Percentiles rank a stretch among this genome's conserved stretches.
Evolutionary conservation across 2,888 invertebrate species (phyloP).

Genomic region (Yponomeuta plumbellus): DNA sequence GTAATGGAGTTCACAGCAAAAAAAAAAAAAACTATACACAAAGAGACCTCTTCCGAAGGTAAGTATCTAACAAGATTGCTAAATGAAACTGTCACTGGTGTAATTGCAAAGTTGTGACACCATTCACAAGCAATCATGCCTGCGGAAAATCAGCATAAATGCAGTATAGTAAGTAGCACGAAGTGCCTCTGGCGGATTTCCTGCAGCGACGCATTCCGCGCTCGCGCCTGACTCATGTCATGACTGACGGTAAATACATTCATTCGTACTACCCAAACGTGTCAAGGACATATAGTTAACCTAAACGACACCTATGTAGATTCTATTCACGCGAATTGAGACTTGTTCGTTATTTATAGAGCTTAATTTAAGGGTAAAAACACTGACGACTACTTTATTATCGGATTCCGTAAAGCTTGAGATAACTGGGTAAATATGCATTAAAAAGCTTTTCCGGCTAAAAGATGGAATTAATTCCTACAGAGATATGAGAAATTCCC

Average conservation of each 20-base stretch:
- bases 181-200: background rate
- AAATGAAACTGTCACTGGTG: background rate
- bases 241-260: background rate
- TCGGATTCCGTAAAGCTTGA: too few relatives aligned
- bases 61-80: background rate
- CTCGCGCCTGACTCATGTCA: background rate
- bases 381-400: too few relatives aligned
- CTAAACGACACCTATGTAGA: background rate
- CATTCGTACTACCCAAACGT: background rate
- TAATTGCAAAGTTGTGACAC: constrained; percentile 1
- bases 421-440: background rate
- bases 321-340: background rate
- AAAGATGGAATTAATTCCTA: background rate
- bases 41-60: background rate
- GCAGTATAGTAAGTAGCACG: background rate
- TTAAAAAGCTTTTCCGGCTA: background rate
- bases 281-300: background rate
- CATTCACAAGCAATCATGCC: background rate
- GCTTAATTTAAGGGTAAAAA: too few relatives aligned
- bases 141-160: background rate
- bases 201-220: background rate
- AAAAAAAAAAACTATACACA: background rate
- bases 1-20: background rate
- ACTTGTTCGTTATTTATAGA: too few relatives aligned
- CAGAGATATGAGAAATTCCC: background rate